Evolutionary conservation across 2,797 vertebrate genomes (phyloP).

Genomic region (Coregonus suidteri): DNA sequence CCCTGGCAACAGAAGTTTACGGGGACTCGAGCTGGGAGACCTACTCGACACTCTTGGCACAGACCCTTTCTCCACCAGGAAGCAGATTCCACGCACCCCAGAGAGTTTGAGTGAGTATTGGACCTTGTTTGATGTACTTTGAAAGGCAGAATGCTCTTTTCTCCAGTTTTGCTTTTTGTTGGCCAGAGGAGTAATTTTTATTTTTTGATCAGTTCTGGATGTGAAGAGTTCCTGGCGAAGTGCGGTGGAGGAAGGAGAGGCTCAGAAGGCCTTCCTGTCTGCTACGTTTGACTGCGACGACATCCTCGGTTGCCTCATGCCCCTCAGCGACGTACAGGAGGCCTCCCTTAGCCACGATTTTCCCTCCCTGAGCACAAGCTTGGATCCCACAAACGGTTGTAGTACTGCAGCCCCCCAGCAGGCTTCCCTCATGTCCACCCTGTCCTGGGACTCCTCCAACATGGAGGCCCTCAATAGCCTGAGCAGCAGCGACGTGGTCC

Average conservation of each 20-base stretch:
- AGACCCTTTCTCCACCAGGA: constrained; percentile 83
- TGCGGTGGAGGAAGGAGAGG: constrained; percentile 61
- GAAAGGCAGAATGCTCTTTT: neutral
- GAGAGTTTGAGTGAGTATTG: constrained; percentile 84
- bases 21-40: constrained; percentile 70
- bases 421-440: constrained; percentile 36
- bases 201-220: constrained; percentile 56
- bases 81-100: constrained; percentile 85
- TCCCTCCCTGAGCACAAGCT: neutral
- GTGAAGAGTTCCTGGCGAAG: constrained; percentile 78
- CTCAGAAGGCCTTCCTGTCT: constrained; percentile 42
- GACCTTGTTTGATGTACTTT: neutral
- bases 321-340: constrained; percentile 1
- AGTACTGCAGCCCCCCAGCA: constrained; percentile 31
- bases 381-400: constrained; percentile 70
- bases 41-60: constrained; percentile 70
- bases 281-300: constrained; percentile 71
- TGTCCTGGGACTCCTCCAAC: constrained; percentile 61
- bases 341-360: neutral
- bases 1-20: constrained; percentile 44
- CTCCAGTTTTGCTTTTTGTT: neutral
- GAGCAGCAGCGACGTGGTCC: constrained; percentile 40
- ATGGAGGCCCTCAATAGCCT: constrained; percentile 39
- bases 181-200: neutral
- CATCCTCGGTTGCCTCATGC: constrained; percentile 1